Evolutionary conservation across 92 coral and sea anemone species (phyloP).

Genomic region (Montipora capitata): DNA sequence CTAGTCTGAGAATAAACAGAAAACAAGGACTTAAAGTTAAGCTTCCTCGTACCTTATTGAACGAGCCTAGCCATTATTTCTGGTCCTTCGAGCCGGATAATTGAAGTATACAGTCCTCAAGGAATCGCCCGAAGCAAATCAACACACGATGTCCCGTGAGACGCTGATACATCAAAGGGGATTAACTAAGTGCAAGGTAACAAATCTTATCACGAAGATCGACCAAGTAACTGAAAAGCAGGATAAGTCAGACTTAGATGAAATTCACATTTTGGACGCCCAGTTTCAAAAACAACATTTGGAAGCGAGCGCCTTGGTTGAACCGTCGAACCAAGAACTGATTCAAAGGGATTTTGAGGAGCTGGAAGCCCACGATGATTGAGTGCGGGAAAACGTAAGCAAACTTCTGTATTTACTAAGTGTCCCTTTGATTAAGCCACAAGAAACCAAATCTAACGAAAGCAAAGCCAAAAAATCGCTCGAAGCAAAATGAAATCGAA

Average conservation of each 20-base stretch:
- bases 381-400: conserved; percentile 46
- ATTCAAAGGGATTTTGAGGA: conserved; percentile 41
- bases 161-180: conserved; percentile 33
- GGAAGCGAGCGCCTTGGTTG: conserved; percentile 23
- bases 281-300: conserved; percentile 36
- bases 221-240: background rate
- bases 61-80: too few relatives aligned
- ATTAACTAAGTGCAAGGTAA: conserved; percentile 15
- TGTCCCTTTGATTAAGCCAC: background rate
- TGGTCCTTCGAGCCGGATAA: too few relatives aligned
- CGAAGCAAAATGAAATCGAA: conserved; percentile 39
- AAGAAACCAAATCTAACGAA: conserved; percentile 19
- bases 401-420: conserved; percentile 13
- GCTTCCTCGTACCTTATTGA: too few relatives aligned
- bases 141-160: background rate
- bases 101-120: background rate
- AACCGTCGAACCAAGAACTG: conserved; percentile 11
- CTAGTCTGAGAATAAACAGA: too few relatives aligned
- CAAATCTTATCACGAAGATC: conserved; percentile 49
- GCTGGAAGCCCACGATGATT: conserved; percentile 53
- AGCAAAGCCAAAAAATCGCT: conserved; percentile 22
- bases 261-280: conserved; percentile 12
- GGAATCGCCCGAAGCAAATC: background rate
- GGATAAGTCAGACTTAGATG: background rate
- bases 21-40: too few relatives aligned